Evolutionary conservation across 2,888 invertebrate species (phyloP), one percentile per base, ranked within the genome.

Genomic region (Thymelicus sylvestris): DNA sequence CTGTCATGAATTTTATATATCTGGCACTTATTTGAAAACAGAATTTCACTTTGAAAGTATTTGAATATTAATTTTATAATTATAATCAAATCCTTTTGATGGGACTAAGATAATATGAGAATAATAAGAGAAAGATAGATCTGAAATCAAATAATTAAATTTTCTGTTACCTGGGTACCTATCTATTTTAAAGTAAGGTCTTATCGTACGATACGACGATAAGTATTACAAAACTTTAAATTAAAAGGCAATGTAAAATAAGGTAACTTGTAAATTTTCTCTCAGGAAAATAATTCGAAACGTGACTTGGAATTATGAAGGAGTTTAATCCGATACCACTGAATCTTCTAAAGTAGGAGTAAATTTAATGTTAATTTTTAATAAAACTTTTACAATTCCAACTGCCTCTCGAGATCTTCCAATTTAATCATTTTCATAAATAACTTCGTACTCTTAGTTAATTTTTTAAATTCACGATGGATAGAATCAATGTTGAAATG

Each of bases 281-380:
- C 73, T 71, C 66, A 62, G 75, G 77, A 77, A 80, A 81, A 80
- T 83, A 82, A 85, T 83, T 80, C 81, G 75, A 80, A 79, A 86
- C 83, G 83, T 84, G 85, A 74, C 74, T 76, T 59, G 83, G 81
- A 83, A 84, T 80, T 80, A 76, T 75, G 57, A 74, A 63, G 67
- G 74, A 74, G 70, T 77, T 81, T 81, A 82, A 83, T 75, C 74
- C 77, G 78, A 80, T 80, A 75, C 72, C 19, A 44, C 65, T 62
- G 69, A 44, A 7, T 57, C 19, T 50, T 10, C 31, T 19, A 52
- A 39, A 61, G 52, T 59, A 15, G 19, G 10, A 57, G 48, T 48
- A 60, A 41, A 52, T 52, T 67, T 44, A 67, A 62, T 44, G 50
- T 67, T 50, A 67, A 61, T 61, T 38, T 60, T 67, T 60, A 41